Conservation (phyloP, 1,140 invertebrate species). For the Lordiphosa stackelbergi region DNA sequence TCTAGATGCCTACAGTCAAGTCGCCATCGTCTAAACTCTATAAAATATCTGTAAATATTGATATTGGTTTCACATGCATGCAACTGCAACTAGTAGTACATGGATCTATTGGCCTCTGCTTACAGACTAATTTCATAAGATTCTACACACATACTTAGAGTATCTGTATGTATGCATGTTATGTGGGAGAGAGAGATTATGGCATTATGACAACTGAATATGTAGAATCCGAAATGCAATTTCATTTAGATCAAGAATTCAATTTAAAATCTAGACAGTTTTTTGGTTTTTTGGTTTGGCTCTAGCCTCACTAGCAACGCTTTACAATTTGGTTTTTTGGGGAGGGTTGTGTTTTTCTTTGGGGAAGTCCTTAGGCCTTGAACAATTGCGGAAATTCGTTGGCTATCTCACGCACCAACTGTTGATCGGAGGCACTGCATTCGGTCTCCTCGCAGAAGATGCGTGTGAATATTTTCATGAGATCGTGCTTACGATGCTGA, state of each 20-base stretch:
- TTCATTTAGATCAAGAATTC: conserved; percentile 29
- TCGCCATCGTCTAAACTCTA: no score
- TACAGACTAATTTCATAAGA: conserved; percentile 45
- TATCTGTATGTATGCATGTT: conserved; percentile 13
- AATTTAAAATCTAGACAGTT: conserved; percentile 22
- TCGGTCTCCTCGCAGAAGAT: conserved; percentile 90
- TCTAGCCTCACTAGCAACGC: conserved; percentile 68
- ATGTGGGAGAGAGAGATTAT: conserved; percentile 1
- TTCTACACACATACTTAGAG: conserved; percentile 16
- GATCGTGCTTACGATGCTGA: conserved; percentile 85
- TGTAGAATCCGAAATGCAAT: conserved; percentile 23
- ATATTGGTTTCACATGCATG: no score
- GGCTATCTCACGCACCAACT: conserved; percentile 86
- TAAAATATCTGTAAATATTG: no score
- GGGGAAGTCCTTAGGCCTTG: conserved; percentile 78
- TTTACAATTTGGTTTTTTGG: conserved; percentile 59
- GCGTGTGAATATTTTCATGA: conserved; percentile 88
- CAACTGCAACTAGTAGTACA: conserved; percentile 23
- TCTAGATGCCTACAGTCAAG: no score
- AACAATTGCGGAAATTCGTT: conserved; percentile 91
- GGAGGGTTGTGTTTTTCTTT: neutral
- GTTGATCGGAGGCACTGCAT: conserved; percentile 84
- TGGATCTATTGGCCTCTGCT: conserved; percentile 18
- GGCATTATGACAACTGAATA: conserved; percentile 10
- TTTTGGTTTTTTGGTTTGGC: conserved; percentile 36